Conservation (phyloP, 2,113 vertebrate species). For the Sinocyclocheilus anophthalmus region DNA sequence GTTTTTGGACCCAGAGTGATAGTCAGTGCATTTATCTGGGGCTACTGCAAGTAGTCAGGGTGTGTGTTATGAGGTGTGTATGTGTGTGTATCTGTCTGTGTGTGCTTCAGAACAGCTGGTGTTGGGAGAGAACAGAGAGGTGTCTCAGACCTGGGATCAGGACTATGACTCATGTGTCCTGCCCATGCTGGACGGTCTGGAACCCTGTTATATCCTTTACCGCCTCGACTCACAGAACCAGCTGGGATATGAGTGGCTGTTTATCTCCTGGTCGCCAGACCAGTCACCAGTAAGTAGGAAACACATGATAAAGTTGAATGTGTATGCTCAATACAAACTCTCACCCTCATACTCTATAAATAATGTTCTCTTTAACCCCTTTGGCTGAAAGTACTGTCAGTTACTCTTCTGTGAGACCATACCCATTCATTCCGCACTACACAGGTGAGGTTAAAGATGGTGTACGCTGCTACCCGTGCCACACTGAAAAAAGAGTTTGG, state of each 20-base stretch:
- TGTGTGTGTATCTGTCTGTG: slow-evolving; percentile 45
- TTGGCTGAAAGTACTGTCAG: not conserved
- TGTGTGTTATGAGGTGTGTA: slow-evolving; percentile 35
- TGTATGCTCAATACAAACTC: not conserved
- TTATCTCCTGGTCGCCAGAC: slow-evolving; percentile 98
- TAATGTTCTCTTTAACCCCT: not conserved
- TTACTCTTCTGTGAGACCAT: not conserved
- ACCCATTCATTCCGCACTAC: not conserved
- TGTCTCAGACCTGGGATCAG: slow-evolving; percentile 86
- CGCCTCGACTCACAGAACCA: slow-evolving; percentile 94
- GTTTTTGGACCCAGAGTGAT: slow-evolving; percentile 41
- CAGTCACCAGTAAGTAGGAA: slow-evolving; percentile 87
- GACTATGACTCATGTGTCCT: slow-evolving; percentile 90
- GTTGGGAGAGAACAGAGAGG: slow-evolving; percentile 87
- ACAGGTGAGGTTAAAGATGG: slow-evolving; percentile 97
- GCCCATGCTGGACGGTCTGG: slow-evolving; percentile 84
- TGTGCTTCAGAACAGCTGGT: slow-evolving; percentile 89
- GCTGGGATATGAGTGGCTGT: slow-evolving; percentile 95
- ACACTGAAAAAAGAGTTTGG: slow-evolving; percentile 99
- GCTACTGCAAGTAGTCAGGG: not conserved
- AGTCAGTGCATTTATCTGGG: slow-evolving; percentile 5
- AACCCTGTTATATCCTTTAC: slow-evolving; percentile 95
- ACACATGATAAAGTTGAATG: not conserved
- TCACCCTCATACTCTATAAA: not conserved
- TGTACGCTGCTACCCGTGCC: slow-evolving; percentile 95